Percentiles rank a stretch among this genome's conserved stretches.
Evolutionary conservation across 2,113 vertebrate species (phyloP).

Genomic region (Synchiropus splendidus): DNA sequence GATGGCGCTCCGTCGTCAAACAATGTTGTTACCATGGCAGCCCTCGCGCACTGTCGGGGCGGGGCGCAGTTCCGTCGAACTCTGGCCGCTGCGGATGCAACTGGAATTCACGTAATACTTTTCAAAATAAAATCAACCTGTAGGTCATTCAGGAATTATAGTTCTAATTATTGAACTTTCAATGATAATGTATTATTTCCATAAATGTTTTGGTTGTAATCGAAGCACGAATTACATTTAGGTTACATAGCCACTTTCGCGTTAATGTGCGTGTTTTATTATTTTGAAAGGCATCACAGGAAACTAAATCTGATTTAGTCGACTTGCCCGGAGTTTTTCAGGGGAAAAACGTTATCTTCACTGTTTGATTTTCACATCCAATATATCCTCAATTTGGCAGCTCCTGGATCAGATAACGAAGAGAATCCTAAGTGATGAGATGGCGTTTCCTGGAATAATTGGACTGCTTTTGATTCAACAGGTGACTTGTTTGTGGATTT

Average conservation of each 20-base stretch:
- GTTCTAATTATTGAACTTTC: too few species aligned
- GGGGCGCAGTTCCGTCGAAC: not conserved
- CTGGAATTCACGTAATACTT: too few species aligned
- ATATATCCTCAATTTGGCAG: conserved; percentile 16
- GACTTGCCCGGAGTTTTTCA: too few species aligned
- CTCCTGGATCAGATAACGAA: conserved; percentile 2
- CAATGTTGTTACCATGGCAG: conserved; percentile 32
- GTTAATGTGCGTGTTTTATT: conserved; percentile 2
- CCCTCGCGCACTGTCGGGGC: not conserved
- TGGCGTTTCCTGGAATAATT: conserved; percentile 36
- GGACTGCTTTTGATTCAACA: conserved; percentile 34
- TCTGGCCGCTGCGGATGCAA: too few species aligned
- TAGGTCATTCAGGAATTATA: too few species aligned
- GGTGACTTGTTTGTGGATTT: conserved; percentile 20
- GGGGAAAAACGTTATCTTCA: too few species aligned
- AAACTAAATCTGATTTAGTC: not conserved
- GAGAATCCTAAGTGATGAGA: conserved; percentile 7
- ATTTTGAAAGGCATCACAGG: conserved; percentile 19
- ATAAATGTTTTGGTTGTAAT: too few species aligned
- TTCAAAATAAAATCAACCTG: too few species aligned
- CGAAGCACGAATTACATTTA: too few species aligned
- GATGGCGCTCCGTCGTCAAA: conserved; percentile 7
- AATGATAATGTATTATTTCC: too few species aligned
- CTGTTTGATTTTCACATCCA: conserved; percentile 27
- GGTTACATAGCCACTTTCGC: too few species aligned